Evolutionary conservation across 1,140 invertebrate genomes (phyloP), one percentile per base, ranked within the genome.

Genomic region (Tetramorium parvispinum): DNA sequence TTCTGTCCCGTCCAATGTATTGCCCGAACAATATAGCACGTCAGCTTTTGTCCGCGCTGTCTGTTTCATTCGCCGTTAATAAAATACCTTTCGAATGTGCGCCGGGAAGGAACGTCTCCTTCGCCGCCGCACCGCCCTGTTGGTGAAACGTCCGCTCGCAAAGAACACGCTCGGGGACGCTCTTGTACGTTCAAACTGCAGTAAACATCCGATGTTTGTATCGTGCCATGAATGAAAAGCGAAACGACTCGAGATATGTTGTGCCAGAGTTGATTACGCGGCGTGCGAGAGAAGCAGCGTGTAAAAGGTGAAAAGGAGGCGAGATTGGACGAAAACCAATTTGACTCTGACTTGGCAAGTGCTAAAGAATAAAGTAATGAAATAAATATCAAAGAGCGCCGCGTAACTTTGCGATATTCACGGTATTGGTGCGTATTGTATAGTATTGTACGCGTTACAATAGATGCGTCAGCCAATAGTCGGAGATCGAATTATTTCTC

Each of bases 11-110:
- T 86, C 27, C 70, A 76, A 83, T 88, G 75, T 49, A 83, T 37
- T 21, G 32, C 55, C 73, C 46, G 53, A 87, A 85, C 66, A 88
- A 88, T 77, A 71, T 77, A 77, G 70, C 59, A 57, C 81, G 81
- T 76, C 81, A 77, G 46, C 68, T 87, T 76, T 85, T 82, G 53
- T 85, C 73, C 66, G 57, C 49, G 57, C 81, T 85, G 79, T 71
- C 70, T 71, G 83, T 86, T 88, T 73, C 83, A 76, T 86, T 46
- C 85, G n/a, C 27, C 51, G 55, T 75, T 87, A 87, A 87, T 85
- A 87, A 87, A 87, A 87, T 87, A 83, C 77, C 79, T 46, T 40
- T 73, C 78, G 79, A 73, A 61, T 86, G 43, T 51, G n/a, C 16
- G 13, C n/a, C 3, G 37, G 27, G 40, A 24, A 87, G 27, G 66